Evolutionary conservation across 1,140 invertebrate genomes (phyloP).

Genomic region (Anastatus disparis): DNA sequence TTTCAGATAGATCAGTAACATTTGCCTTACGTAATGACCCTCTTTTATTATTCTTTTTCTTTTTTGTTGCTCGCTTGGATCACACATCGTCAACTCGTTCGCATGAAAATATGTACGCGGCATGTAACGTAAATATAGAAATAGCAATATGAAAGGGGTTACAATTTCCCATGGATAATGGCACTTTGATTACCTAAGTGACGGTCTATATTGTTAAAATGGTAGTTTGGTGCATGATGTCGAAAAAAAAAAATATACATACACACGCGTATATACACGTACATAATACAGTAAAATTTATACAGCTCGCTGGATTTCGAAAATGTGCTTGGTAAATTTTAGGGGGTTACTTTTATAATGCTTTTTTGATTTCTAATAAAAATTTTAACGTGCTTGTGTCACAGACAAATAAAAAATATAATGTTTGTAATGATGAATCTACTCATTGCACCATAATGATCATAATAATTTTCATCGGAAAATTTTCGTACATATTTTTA

Average conservation of each 20-base stretch:
- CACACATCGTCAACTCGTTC: not conserved
- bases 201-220: constrained; percentile 28
- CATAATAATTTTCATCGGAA: too few species aligned
- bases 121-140: not conserved
- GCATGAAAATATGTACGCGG: not conserved
- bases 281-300: too few species aligned
- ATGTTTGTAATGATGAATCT: too few species aligned
- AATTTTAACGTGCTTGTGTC: too few species aligned
- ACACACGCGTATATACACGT: not conserved
- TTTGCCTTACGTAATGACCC: not conserved
- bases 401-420: too few species aligned
- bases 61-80: too few species aligned
- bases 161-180: constrained; percentile 66
- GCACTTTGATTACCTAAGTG: constrained; percentile 66
- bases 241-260: constrained; percentile 25
- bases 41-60: not conserved
- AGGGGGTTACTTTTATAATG: too few species aligned
- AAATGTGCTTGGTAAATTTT: too few species aligned
- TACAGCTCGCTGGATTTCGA: not conserved
- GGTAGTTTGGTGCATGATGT: too few species aligned
- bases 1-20: not conserved
- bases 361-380: too few species aligned
- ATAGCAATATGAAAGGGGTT: constrained; percentile 44
- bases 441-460: too few species aligned
- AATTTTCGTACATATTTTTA: too few species aligned